Conservation (phyloP, 1,140 invertebrate species). For the Procambarus clarkii region DNA sequence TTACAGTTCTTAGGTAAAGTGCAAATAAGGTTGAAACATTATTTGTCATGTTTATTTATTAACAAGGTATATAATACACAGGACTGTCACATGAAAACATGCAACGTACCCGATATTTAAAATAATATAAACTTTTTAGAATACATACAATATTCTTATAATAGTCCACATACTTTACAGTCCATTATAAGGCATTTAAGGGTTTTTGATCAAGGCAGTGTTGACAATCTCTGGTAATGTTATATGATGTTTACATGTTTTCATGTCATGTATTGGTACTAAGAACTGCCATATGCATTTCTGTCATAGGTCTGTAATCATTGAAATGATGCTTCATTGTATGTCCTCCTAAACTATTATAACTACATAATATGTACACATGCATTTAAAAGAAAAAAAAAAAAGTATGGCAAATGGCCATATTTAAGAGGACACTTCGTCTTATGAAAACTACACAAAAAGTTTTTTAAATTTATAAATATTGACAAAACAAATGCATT, state of each 20-base stretch:
- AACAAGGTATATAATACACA: conserved; percentile 69
- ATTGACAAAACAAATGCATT: conserved; percentile 66
- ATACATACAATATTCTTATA: conserved; percentile 68
- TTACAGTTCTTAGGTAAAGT: too few relatives aligned
- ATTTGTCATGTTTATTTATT: conserved; percentile 65
- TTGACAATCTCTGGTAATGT: conserved; percentile 40
- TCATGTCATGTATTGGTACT: conserved; percentile 26
- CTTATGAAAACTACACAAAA: conserved; percentile 31
- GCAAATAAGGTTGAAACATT: too few relatives aligned
- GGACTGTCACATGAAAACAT: conserved; percentile 34
- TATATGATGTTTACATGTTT: conserved; percentile 52
- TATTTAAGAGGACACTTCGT: conserved; percentile 28
- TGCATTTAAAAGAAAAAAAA: conserved; percentile 14
- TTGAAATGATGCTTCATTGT: conserved; percentile 24
- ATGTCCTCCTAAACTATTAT: conserved; percentile 11
- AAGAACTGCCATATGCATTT: conserved; percentile 47
- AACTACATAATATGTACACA: conserved; percentile 60
- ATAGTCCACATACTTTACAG: conserved; percentile 65
- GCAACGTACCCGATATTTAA: conserved; percentile 58
- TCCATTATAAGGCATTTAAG: conserved; percentile 64
- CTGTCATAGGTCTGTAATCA: conserved; percentile 16
- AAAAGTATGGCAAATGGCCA: conserved; percentile 52
- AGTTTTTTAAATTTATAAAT: conserved; percentile 43
- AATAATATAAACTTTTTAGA: conserved; percentile 67
- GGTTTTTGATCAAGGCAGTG: conserved; percentile 67